Evolutionary conservation across 2,888 invertebrate species (phyloP).

Genomic region (Zhengitettix transpicula): DNA sequence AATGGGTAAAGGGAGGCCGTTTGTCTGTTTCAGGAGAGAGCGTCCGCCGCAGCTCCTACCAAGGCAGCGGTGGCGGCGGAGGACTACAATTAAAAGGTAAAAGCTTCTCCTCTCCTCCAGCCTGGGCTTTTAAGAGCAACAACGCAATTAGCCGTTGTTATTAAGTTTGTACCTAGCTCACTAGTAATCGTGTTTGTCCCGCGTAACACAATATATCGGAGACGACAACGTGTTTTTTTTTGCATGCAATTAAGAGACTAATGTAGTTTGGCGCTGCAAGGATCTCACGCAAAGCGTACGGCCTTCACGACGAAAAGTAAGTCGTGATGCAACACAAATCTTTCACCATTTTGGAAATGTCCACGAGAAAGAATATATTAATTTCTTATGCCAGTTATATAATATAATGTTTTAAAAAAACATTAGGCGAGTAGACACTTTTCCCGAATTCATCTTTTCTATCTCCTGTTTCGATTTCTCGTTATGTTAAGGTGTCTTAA

Average conservation of each 20-base stretch:
- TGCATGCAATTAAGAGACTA: background rate
- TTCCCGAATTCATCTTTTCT: too few species aligned
- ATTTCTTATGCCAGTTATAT: too few species aligned
- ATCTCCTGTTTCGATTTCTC: too few species aligned
- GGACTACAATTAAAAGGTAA: background rate
- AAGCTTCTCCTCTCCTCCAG: background rate
- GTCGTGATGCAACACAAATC: too few species aligned
- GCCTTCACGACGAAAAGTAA: too few species aligned
- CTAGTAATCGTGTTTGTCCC: background rate
- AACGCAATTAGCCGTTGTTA: background rate
- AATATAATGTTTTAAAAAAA: too few species aligned
- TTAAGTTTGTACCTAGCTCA: background rate
- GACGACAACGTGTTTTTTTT: background rate
- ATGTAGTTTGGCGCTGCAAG: background rate
- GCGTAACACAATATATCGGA: background rate
- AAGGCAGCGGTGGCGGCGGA: background rate
- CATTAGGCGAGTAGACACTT: too few species aligned
- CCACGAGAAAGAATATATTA: too few species aligned
- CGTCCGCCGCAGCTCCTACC: background rate
- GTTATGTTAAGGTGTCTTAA: too few species aligned
- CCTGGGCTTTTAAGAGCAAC: background rate
- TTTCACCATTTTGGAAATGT: too few species aligned
- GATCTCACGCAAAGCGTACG: too few species aligned
- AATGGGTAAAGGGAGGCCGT: background rate
- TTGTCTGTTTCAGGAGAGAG: background rate